Base-by-base conservation (phyloP, 2,797 vertebrate genomes). In the Enteromius trimaculatus region DNA sequence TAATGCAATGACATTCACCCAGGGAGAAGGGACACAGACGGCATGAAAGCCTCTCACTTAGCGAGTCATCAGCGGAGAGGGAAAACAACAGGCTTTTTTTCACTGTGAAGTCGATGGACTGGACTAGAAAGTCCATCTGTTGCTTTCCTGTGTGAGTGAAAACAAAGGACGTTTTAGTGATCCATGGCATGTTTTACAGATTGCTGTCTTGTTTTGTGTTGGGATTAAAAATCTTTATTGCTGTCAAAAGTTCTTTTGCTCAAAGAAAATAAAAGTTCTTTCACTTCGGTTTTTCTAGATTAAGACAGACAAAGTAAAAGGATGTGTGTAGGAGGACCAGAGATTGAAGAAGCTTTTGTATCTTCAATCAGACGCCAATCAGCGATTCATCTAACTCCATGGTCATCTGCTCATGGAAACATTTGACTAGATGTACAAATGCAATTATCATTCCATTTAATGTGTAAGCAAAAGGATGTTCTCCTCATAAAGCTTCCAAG, bases 1-100 rank as follows among this genome's bases (percentile, higher is more conserved):
- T 93, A 94, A 85, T 83, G 75, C 84, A 87, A 86, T 88, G 89
- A 94, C 92, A 92, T 92, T 92, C 91, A 85, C 89, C 85, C 88
- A 87, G 72, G 90, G 89, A 90, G 87, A 84, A 76, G 85, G 85
- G 87, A 89, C 89, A 91, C 88, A 91, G 89, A 90, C 79, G 87
- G 78, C 83, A 92, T 87, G 87, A 91, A 91, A 90, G 85, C 29
- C 85, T 88, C 85, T 93, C 89, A 90, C 89, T 92, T 93, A 92
- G 89, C 77, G 82, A 90, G 91, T 92, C 92, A 92, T 88, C 81
- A 76, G 62, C 80, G 91, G 90, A 92, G 90, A 92, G 90, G 84
- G 86, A 84, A 89, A 91, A 85, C 90, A 92, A 90, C 88, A 92
- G 89, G 82, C 80, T 69, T 86, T 83, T 93, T 92, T 86, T 88